phyloP scores from a whole-genome alignment of 2,113 vertebrate species.

The Macrotus californicus region DNA sequence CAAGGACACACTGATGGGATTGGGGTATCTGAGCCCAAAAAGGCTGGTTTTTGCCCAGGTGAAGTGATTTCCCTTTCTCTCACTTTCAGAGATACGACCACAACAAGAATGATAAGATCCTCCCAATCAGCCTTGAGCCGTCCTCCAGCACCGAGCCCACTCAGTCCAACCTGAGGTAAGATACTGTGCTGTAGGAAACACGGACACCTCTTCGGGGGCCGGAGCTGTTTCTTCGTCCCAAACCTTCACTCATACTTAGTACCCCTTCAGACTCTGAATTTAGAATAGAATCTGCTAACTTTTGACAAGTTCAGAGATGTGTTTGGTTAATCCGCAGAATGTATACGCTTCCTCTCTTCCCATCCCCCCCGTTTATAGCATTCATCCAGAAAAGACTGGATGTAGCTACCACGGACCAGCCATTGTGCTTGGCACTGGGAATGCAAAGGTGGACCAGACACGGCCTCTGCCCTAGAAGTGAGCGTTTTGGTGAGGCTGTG shows the following conservation, averaged over 20 bases:
- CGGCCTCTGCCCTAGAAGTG: not conserved
- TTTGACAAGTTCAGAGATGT: not conserved
- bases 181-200: not conserved
- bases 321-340: not conserved
- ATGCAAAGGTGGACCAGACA: not conserved
- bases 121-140: constrained; percentile 94
- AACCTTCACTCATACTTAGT: not conserved
- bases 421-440: not conserved
- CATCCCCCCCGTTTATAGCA: not conserved
- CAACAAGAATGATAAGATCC: constrained; percentile 93
- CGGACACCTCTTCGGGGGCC: too few species aligned
- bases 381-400: not conserved
- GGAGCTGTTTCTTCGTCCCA: not conserved
- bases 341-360: not conserved
- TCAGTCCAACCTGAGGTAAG: constrained; percentile 92
- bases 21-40: not conserved
- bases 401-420: not conserved
- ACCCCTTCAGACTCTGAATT: not conserved
- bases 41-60: not conserved
- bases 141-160: constrained; percentile 89
- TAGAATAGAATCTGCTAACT: not conserved
- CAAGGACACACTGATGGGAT: not conserved
- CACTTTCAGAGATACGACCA: constrained; percentile 91
- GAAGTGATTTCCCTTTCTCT: constrained; percentile 48
- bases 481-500: not conserved